Conservation (phyloP, 2,797 vertebrate species). For the Cetoscarus ocellatus region DNA sequence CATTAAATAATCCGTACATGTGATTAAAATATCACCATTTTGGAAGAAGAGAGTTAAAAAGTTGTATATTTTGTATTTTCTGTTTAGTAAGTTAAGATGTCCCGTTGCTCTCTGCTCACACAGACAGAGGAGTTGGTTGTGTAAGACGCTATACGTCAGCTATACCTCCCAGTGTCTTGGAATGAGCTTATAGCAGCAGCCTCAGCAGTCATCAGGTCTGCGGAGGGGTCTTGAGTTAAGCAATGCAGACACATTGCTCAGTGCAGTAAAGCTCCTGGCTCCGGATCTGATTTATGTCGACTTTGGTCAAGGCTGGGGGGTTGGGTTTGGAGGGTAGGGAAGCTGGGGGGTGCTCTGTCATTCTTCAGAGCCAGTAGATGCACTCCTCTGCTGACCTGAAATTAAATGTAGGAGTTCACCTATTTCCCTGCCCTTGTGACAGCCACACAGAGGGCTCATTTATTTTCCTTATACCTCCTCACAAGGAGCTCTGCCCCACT, state of each 20-base stretch:
- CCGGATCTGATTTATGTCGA: constrained; percentile 67
- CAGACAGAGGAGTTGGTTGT: constrained; percentile 31
- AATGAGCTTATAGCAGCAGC: constrained; percentile 51
- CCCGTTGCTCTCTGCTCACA: not conserved
- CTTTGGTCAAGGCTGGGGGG: constrained; percentile 54
- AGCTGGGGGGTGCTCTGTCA: constrained; percentile 30
- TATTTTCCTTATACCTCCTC: constrained; percentile 55
- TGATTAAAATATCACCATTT: not conserved
- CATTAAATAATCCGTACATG: too few relatives aligned
- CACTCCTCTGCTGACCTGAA: constrained; percentile 49
- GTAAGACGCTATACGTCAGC: constrained; percentile 30
- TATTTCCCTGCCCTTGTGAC: constrained; percentile 54
- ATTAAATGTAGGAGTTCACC: constrained; percentile 64
- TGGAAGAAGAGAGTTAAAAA: not conserved
- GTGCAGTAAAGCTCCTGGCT: constrained; percentile 49
- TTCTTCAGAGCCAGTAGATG: constrained; percentile 54
- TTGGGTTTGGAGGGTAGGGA: not conserved
- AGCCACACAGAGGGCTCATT: constrained; percentile 52
- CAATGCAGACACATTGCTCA: constrained; percentile 60
- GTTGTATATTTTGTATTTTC: constrained; percentile 15
- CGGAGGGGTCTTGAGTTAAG: constrained; percentile 59
- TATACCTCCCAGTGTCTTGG: constrained; percentile 57
- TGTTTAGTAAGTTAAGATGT: constrained; percentile 35
- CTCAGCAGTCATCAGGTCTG: constrained; percentile 41
- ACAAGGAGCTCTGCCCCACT: constrained; percentile 34